Evolutionary conservation across 1,140 invertebrate genomes (phyloP), one percentile per base, ranked within the genome.

Genomic region (Chironomus striatipennis): DNA sequence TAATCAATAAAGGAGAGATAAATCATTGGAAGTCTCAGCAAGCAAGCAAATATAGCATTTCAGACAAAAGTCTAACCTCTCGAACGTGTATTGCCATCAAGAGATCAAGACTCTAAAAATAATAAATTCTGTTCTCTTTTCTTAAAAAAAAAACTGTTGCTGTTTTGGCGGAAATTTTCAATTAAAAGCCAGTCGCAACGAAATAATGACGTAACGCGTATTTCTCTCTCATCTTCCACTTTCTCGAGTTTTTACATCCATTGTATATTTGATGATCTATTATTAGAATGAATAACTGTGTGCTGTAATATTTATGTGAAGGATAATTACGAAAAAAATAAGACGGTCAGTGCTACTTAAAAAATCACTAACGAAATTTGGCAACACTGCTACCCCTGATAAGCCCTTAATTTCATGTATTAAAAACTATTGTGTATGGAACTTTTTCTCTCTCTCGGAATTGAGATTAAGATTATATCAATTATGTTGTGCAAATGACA

Each of bases 21-120:
- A 57, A 12, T n/a, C 47, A 57, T n/a, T 12, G 47, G n/a, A 57
- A n/a, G n/a, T n/a, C 47, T 12, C 47, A 57, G 47, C 75, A 76
- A 57, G 12, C 47, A 57, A n/a, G n/a, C n/a, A n/a, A n/a, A n/a
- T n/a, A n/a, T n/a, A n/a, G n/a, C n/a, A 12, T 47, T 47, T 9
- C 43, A 47, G 43, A 47, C 8, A 47, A n/a, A n/a, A n/a, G 43
- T n/a, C 12, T 57, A 57, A 57, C n/a, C 47, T 57, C 47, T 57
- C 47, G 10, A 34, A n/a, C 47, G 47, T 57, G 12, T n/a, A 57
- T 57, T 15, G 47, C 12, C 47, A 57, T n/a, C 47, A 57, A 57
- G n/a, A 57, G 8, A 57, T n/a, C 47, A 57, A 57, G n/a, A 57
- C 4, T 57, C 47, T 57, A 57, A 57, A 57, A 57, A 57, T 57